Conservation (phyloP, 2,888 invertebrate species). For the Dysmachus trigonus region DNA sequence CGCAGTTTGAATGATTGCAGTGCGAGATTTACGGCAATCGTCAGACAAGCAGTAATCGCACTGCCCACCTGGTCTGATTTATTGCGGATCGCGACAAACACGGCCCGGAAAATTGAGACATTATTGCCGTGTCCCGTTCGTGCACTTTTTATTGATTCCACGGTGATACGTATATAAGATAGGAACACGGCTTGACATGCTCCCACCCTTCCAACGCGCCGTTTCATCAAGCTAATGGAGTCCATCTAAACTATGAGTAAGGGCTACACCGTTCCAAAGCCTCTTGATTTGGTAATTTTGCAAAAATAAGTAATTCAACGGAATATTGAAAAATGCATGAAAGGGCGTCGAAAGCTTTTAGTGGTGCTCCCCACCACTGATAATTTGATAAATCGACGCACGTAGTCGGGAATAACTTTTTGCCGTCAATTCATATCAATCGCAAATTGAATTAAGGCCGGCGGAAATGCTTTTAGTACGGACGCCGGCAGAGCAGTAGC, state of each 20-base stretch:
- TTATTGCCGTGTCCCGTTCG: background rate
- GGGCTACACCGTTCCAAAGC: background rate
- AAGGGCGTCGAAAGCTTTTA: background rate
- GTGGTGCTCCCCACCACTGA: background rate
- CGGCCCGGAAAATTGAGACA: background rate
- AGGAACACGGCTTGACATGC: background rate
- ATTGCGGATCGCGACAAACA: background rate
- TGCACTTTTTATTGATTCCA: background rate
- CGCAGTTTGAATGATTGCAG: constrained; percentile 7
- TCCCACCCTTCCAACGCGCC: too few relatives aligned
- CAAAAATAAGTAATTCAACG: constrained; percentile 5
- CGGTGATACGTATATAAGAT: background rate
- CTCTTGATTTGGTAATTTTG: background rate
- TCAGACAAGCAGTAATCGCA: constrained; percentile 8
- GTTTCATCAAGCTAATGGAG: background rate
- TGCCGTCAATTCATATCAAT: constrained; percentile 19
- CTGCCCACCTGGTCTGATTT: constrained; percentile 32
- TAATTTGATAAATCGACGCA: constrained; percentile 2
- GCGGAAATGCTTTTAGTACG: constrained; percentile 33
- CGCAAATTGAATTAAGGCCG: constrained; percentile 14
- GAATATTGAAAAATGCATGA: background rate
- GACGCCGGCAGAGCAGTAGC: constrained; percentile 9
- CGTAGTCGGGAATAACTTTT: background rate
- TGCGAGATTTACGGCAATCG: constrained; percentile 18
- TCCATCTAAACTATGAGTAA: background rate